Evolutionary conservation across 2,888 invertebrate genomes (phyloP).

Genomic region (Laspeyria flexula): DNA sequence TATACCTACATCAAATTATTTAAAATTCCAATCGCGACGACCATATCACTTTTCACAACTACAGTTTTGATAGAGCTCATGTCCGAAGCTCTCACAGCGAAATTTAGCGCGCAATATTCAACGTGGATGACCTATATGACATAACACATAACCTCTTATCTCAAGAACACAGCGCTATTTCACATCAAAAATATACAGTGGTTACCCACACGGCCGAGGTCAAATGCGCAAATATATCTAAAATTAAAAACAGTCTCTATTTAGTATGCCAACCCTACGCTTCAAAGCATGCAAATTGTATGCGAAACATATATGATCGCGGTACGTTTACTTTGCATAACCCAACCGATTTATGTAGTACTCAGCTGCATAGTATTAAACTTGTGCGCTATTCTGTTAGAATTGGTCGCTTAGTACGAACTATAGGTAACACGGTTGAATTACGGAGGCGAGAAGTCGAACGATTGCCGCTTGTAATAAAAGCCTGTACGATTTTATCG

Average conservation of each 20-base stretch:
- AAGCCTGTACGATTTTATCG: slow-evolving; percentile 40
- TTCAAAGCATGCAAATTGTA: slow-evolving; percentile 62
- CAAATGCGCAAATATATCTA: slow-evolving; percentile 44
- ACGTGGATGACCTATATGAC: no score
- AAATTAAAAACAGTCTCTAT: slow-evolving; percentile 57
- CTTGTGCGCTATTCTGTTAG: slow-evolving; percentile 23
- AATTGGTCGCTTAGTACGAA: slow-evolving; percentile 41
- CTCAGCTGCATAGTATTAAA: slow-evolving; percentile 5
- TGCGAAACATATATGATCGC: slow-evolving; percentile 49
- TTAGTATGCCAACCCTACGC: slow-evolving; percentile 66
- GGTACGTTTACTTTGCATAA: slow-evolving; percentile 51
- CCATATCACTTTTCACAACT: no score
- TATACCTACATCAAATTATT: no score
- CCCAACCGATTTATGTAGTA: slow-evolving; percentile 28
- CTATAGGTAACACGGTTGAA: slow-evolving; percentile 34
- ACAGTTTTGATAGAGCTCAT: no score
- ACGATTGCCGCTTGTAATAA: slow-evolving; percentile 16
- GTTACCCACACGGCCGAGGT: slow-evolving; percentile 35
- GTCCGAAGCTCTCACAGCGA: no score
- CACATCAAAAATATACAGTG: neutral
- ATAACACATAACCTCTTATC: neutral
- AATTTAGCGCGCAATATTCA: no score
- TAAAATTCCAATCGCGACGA: no score
- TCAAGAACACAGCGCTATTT: neutral
- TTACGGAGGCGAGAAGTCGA: slow-evolving; percentile 28